phyloP scores from a whole-genome alignment of 92 coral and sea anemone genomes.

The Micromussa lordhowensis region DNA sequence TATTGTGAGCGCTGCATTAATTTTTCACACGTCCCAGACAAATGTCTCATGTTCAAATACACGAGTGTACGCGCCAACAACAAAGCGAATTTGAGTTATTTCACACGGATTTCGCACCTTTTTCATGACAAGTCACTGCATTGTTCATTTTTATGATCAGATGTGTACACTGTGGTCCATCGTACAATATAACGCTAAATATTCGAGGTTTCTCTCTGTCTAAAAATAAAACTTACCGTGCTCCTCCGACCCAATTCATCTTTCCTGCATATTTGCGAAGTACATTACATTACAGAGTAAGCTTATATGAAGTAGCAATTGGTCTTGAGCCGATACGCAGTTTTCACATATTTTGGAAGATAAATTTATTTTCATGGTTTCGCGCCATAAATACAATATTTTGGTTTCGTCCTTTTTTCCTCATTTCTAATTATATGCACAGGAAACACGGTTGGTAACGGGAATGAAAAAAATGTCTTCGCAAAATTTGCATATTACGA shows the following conservation, averaged over 20 bases:
- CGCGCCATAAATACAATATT: not conserved
- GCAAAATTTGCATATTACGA: constrained; percentile 19
- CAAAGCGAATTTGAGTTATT: not conserved
- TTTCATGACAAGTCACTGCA: not conserved
- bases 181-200: not conserved
- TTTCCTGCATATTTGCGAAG: not conserved
- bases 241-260: constrained; percentile 62
- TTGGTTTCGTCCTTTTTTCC: not conserved
- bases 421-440: not conserved
- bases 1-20: not conserved
- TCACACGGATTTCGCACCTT: not conserved
- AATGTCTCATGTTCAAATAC: not conserved
- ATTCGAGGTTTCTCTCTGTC: not conserved
- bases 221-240: constrained; percentile 30
- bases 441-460: not conserved
- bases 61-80: not conserved
- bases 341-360: not conserved
- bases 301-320: constrained; percentile 30
- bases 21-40: constrained; percentile 2
- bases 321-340: not conserved
- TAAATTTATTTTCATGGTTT: not conserved
- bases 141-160: not conserved
- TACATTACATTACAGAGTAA: not conserved
- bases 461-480: not conserved
- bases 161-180: not conserved